Evolutionary conservation across 2,797 vertebrate species (phyloP), one percentile per base, ranked within the genome.

Genomic region (Orestias chungarensis): DNA sequence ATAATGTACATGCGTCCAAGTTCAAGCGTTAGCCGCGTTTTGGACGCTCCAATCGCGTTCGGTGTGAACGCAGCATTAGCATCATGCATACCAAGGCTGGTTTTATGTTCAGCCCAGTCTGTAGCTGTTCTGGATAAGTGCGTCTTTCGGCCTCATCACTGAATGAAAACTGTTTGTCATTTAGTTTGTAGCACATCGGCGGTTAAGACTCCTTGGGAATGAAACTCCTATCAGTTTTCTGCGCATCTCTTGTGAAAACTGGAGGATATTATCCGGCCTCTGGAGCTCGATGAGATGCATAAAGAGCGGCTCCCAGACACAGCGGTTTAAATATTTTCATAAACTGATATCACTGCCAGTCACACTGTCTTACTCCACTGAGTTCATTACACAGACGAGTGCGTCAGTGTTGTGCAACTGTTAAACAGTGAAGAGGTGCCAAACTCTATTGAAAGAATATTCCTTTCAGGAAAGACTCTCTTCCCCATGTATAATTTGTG

Each of bases 361-460:
- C 10, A 64, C 27, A 35, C 61, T 73, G 38, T 38, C 42, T 64
- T 42, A n/a, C 59, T 62, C 35, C 59, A 42, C 38, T 42, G 38
- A 62, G 52, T 81, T 87, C 65, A 83, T 78, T 65, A 82, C 68
- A 68, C 68, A 77, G 59, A 47, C 23, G 67, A 77, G n/a, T 73
- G 54, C 38, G 42, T 68, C 18, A n/a, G 77, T 70, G 79, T 75
- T 78, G 55, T 71, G 47, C 47, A 57, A 75, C 66, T 79, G 72
- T 81, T 70, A 54, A 59, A 64, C 72, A 73, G 55, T 64, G 29
- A 73, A 76, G 70, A 54, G 57, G 23, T 10, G 18, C 73, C 12
- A 35, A 74, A n/a, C 18, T 78, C 59, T 64, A 40, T 25, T 42
- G 17, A 25, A 29, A 42, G 59, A n/a, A 9, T 75, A 70, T 84